Conservation (phyloP, 2,888 invertebrate genomes). For the Endomychus coccineus region DNA sequence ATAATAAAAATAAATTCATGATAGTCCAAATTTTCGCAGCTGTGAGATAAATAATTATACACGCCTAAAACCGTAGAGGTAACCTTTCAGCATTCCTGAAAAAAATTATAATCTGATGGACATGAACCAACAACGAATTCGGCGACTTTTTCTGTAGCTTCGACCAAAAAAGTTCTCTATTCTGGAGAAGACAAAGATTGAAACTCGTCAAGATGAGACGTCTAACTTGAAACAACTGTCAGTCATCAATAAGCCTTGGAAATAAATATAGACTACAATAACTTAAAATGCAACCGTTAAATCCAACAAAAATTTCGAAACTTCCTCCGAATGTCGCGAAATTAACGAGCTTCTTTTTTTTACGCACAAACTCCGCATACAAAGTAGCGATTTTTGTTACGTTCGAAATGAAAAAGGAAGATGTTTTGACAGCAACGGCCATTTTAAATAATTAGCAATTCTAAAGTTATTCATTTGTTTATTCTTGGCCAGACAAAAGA, state of each 20-base stretch:
- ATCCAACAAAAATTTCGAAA: constrained; percentile 25
- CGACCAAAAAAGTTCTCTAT: constrained; percentile 20
- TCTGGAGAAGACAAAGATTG: constrained; percentile 34
- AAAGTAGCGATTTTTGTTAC: constrained; percentile 21
- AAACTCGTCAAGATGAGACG: constrained; percentile 36
- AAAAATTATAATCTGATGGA: constrained; percentile 13
- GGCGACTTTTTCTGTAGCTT: constrained; percentile 22
- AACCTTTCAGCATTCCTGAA: background rate
- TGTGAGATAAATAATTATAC: constrained; percentile 14
- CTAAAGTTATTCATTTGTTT: constrained; percentile 41
- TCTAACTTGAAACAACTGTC: constrained; percentile 42
- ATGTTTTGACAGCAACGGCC: constrained; percentile 30
- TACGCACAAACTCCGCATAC: constrained; percentile 25
- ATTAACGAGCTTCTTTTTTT: constrained; percentile 37
- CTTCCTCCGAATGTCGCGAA: constrained; percentile 28
- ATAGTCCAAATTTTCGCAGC: no score
- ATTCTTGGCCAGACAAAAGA: constrained; percentile 39
- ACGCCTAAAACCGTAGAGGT: constrained; percentile 5
- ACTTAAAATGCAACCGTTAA: constrained; percentile 25
- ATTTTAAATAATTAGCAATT: constrained; percentile 41
- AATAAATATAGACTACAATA: constrained; percentile 27
- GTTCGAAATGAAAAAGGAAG: constrained; percentile 23
- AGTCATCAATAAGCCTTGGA: constrained; percentile 39
- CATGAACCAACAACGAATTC: constrained; percentile 17
- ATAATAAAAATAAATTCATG: no score